These are phyloP conservation scores for Drosophila jambulina DNA, from an alignment of 1,140 invertebrate species.

Conservation along the genomic window DNA sequence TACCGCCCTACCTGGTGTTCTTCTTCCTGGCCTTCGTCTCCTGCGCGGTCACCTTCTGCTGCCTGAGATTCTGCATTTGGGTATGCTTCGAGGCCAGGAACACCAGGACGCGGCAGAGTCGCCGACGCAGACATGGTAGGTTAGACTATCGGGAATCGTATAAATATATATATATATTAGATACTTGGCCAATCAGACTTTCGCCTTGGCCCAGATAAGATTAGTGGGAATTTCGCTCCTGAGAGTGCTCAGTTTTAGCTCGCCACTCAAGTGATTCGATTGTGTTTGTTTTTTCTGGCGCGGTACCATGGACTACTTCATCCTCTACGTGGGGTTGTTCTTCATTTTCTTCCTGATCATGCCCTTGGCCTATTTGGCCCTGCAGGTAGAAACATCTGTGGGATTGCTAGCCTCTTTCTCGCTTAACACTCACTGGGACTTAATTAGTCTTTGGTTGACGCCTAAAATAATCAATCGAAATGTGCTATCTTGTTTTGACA, in stretches of 20 bases:
- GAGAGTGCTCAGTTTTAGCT: constrained; percentile 35
- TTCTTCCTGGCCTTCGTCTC: constrained; percentile 70
- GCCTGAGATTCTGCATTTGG: constrained; percentile 64
- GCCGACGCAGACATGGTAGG: constrained; percentile 19
- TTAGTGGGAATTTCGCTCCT: constrained; percentile 14
- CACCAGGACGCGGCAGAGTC: background rate
- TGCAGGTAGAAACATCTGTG: constrained; percentile 43
- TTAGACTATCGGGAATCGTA: constrained; percentile 3
- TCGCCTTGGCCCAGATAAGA: constrained; percentile 35
- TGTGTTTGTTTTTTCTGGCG: constrained; percentile 15
- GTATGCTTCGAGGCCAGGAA: constrained; percentile 57
- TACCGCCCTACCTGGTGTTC: constrained; percentile 65
- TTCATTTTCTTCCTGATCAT: constrained; percentile 60
- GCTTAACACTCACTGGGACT: background rate
- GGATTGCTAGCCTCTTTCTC: constrained; percentile 5
- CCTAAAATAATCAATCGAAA: background rate
- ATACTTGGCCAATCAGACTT: constrained; percentile 45
- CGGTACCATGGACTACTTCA: constrained; percentile 53
- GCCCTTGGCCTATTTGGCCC: constrained; percentile 54
- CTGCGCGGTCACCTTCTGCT: constrained; percentile 64
- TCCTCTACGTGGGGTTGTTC: constrained; percentile 52
- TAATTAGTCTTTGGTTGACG: background rate
- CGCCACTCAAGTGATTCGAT: constrained; percentile 46
- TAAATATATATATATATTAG: constrained; percentile 13
- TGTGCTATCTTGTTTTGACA: background rate